These are phyloP conservation scores for Sitophilus oryzae DNA, from an alignment of 1,140 invertebrate genomes.

Conservation along the genomic window DNA sequence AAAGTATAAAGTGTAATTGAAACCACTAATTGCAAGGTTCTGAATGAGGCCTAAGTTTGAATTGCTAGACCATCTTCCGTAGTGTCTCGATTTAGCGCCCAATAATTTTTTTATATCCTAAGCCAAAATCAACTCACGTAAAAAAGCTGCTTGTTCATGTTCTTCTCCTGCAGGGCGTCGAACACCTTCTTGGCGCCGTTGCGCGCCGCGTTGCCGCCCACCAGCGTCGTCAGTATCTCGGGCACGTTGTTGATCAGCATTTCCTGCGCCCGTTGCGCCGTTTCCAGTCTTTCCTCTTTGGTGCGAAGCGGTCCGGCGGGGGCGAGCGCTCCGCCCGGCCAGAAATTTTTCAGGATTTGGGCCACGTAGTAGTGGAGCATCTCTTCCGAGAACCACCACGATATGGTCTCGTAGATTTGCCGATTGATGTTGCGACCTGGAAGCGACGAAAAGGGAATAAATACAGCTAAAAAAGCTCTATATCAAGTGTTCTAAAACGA, in stretches of 20 bases:
- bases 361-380: constrained; percentile 86
- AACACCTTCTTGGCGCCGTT: constrained; percentile 81
- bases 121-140: constrained; percentile 81
- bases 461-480: neutral
- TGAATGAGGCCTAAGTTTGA: no score
- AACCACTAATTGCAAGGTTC: no score
- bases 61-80: no score
- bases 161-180: constrained; percentile 77
- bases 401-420: constrained; percentile 81
- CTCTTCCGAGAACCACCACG: constrained; percentile 81
- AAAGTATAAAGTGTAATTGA: no score
- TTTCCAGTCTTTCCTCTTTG: constrained; percentile 64
- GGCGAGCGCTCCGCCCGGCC: constrained; percentile 73
- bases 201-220: constrained; percentile 78
- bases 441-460: neutral
- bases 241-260: constrained; percentile 68
- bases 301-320: constrained; percentile 51
- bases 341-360: constrained; percentile 77
- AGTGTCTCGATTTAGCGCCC: no score
- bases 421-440: constrained; percentile 81
- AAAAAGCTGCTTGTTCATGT: constrained; percentile 85
- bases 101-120: no score
- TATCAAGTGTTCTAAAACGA: no score
- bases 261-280: constrained; percentile 56
- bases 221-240: constrained; percentile 73